phyloP scores from a whole-genome alignment of 2,113 vertebrate genomes.

The Cervus canadensis region DNA sequence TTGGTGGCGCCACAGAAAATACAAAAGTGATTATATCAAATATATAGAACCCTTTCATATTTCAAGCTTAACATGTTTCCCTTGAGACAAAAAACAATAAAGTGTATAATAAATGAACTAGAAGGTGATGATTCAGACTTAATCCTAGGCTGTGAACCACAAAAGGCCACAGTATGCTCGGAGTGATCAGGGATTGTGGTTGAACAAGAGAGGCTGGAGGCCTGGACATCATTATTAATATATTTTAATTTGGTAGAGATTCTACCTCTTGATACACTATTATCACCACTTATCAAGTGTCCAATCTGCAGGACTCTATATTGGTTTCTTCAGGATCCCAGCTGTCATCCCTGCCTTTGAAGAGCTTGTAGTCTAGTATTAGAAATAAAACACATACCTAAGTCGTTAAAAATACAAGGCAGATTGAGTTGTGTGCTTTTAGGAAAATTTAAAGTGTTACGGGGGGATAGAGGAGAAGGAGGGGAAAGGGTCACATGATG shows the following conservation, averaged over 20 bases:
- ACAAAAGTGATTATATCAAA: background rate
- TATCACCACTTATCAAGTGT: background rate
- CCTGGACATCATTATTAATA: background rate
- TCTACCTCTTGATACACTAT: background rate
- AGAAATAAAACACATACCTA: background rate
- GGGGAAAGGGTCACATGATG: background rate
- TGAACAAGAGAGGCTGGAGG: background rate
- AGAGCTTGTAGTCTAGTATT: background rate
- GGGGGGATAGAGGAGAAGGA: background rate
- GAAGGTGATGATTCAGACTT: background rate
- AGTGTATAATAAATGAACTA: background rate
- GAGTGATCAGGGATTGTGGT: background rate
- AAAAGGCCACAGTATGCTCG: background rate
- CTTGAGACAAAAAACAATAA: constrained; percentile 18
- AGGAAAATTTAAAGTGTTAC: background rate
- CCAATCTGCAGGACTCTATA: background rate
- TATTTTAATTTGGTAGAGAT: background rate
- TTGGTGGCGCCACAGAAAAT: constrained; percentile 30
- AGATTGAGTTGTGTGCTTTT: background rate
- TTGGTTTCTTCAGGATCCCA: background rate
- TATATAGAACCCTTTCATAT: background rate
- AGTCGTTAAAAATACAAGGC: background rate
- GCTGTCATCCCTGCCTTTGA: background rate
- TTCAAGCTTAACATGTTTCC: background rate
- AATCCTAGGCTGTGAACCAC: background rate